These are phyloP conservation scores for Zhuqinia jingwanae DNA, from an alignment of 2,888 invertebrate genomes.

Conservation along the genomic window DNA sequence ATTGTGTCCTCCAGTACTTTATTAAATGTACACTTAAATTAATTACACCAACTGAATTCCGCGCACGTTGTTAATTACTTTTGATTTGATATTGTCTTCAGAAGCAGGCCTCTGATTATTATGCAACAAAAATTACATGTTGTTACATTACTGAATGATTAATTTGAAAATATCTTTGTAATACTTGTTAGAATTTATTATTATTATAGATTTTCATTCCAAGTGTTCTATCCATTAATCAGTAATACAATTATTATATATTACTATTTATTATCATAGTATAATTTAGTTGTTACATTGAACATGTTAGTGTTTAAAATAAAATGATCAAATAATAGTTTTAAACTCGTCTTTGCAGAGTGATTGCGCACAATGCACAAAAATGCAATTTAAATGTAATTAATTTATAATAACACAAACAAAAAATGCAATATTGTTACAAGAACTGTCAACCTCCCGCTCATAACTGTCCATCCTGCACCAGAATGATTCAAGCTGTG, in stretches of 20 bases:
- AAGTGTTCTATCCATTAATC: slow-evolving; percentile 19
- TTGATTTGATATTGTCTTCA: slow-evolving; percentile 13
- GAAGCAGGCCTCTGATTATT: slow-evolving; percentile 33
- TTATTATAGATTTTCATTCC: slow-evolving; percentile 36
- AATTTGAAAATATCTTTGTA: background rate
- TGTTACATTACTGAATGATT: too few species aligned
- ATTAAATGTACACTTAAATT: too few species aligned
- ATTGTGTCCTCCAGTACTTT: too few species aligned
- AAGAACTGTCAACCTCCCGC: background rate
- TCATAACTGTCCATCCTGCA: background rate
- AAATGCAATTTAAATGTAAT: too few species aligned
- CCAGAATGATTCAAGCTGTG: background rate
- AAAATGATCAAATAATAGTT: background rate
- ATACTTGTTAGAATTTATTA: slow-evolving; percentile 4
- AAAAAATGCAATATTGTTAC: background rate
- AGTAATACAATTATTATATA: background rate
- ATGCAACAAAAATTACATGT: background rate
- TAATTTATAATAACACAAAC: too few species aligned
- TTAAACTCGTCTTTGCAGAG: background rate
- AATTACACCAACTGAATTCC: background rate
- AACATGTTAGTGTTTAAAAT: background rate
- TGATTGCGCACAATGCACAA: background rate
- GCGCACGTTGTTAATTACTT: background rate
- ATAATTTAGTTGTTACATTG: background rate
- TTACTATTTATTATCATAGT: background rate